phyloP scores from a whole-genome alignment of 2,113 vertebrate genomes.

The Coracopsis vasa region DNA sequence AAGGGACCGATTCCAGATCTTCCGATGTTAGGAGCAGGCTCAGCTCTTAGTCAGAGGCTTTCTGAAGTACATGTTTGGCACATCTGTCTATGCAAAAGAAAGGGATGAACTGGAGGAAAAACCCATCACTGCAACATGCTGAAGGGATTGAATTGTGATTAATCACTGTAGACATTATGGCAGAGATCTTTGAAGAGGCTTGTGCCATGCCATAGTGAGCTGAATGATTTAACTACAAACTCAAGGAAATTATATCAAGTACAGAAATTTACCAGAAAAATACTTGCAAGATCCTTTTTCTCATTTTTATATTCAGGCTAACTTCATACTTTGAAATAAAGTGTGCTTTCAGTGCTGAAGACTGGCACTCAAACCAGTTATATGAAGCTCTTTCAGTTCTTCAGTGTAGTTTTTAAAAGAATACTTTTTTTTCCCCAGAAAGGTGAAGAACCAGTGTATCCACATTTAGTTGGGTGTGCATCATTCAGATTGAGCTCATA shows the following conservation, averaged over 20 bases:
- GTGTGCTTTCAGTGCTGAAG: not conserved
- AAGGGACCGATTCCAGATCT: not conserved
- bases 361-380: not conserved
- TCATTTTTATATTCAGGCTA: not conserved
- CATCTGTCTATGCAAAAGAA: not conserved
- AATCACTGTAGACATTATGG: not conserved
- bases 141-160: not conserved
- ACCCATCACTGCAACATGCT: accelerated
- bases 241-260: not conserved
- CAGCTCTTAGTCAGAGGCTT: not conserved
- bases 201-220: not conserved
- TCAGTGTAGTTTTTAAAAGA: not conserved
- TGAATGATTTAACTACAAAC: not conserved
- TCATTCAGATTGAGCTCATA: not conserved
- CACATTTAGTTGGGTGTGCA: not conserved
- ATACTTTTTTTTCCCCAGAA: not conserved
- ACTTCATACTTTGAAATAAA: not conserved
- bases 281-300: not conserved
- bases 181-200: not conserved
- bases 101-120: not conserved
- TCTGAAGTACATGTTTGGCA: not conserved
- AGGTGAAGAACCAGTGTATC: not conserved
- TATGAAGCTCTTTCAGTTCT: not conserved
- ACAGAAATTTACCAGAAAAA: not conserved
- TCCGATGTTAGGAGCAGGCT: not conserved